Base-by-base conservation (phyloP, 2,888 invertebrate genomes). In the Pollenia labialis region DNA sequence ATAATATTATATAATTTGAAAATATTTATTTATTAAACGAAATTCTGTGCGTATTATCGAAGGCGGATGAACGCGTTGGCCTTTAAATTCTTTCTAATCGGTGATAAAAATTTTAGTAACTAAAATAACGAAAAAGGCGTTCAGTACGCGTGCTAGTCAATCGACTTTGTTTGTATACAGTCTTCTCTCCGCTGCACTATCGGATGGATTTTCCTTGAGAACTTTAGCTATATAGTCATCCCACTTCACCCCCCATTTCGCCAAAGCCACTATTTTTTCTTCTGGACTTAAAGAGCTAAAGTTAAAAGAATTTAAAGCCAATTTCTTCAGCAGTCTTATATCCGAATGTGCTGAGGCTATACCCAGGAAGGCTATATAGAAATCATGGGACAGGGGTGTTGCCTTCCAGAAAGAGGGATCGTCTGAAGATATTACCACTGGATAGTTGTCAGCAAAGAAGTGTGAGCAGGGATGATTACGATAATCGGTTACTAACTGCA, bases 351-450 rank as follows among this genome's bases (percentile, higher is more conserved):
- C 94, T 46, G 96, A 96, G 32, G 96, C 96, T 42, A 97, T 95
- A 0, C 96, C 97, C 91, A 97, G 94, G 89, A 97, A 97, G 0
- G 96, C 96, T 54, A 96, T 95, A 91, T 97, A 97, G 91, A 96
- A 96, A 90, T 97, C 97, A 89, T 97, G 96, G 74, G 96, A 96
- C 11, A 97, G 91, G 0, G 95, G 96, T 76, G 94, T 94, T 0
- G 96, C 95, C 23, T 95, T 96, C 97, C 97, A 97, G 52, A 96
- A 94, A 0, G 96, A 96, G 0, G 97, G 97, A 92, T 97, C 97
- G 89, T 97, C 97, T 89, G 96, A 96, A 0, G 97, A 96, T 46
- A 97, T 93, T 0, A 97, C 96, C 0, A 97, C 94, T 0, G 97
- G 96, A 90, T 95, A 94, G 50, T 95, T 95, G 44, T 95, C 94